These are phyloP conservation scores for Mycogona germanica DNA, from an alignment of 2,888 invertebrate genomes.

Conservation along the genomic window DNA sequence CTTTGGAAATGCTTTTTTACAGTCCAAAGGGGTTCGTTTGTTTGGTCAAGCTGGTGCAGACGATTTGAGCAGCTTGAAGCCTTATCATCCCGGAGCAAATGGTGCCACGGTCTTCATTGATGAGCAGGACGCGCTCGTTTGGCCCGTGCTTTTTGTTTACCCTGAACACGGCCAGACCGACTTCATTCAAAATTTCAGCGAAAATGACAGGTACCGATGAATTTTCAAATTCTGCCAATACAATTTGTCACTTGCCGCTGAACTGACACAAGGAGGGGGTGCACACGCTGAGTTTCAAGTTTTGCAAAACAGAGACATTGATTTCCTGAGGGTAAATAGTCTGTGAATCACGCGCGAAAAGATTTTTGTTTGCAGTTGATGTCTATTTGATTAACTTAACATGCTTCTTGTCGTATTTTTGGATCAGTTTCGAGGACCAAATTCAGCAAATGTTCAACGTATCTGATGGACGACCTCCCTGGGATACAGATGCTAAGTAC, in stretches of 20 bases:
- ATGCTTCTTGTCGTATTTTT: background rate
- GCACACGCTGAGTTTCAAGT: too few species aligned
- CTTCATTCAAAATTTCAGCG: constrained; percentile 67
- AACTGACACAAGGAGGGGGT: too few species aligned
- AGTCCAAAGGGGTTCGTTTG: background rate
- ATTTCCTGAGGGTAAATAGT: too few species aligned
- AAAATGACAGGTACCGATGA: constrained; percentile 49
- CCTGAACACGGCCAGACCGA: constrained; percentile 81
- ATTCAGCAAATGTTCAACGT: constrained; percentile 48
- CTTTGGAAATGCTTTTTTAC: background rate
- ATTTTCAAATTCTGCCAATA: constrained; percentile 24
- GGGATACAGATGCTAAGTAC: constrained; percentile 58
- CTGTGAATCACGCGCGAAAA: too few species aligned
- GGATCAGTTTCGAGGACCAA: constrained; percentile 48
- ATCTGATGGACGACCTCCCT: constrained; percentile 47
- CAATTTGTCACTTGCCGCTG: constrained; percentile 3
- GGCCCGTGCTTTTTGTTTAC: constrained; percentile 82
- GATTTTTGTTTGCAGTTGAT: too few species aligned
- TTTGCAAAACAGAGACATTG: too few species aligned
- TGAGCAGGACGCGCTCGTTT: constrained; percentile 48
- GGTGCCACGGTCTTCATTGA: constrained; percentile 31
- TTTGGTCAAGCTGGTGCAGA: background rate
- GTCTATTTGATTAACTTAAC: too few species aligned
- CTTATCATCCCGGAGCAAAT: constrained; percentile 11
- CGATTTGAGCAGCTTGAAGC: constrained; percentile 5